Percentiles rank a stretch among this genome's conserved stretches.
Evolutionary conservation across 2,113 vertebrate species (phyloP).

Genomic region (Eptesicus fuscus): DNA sequence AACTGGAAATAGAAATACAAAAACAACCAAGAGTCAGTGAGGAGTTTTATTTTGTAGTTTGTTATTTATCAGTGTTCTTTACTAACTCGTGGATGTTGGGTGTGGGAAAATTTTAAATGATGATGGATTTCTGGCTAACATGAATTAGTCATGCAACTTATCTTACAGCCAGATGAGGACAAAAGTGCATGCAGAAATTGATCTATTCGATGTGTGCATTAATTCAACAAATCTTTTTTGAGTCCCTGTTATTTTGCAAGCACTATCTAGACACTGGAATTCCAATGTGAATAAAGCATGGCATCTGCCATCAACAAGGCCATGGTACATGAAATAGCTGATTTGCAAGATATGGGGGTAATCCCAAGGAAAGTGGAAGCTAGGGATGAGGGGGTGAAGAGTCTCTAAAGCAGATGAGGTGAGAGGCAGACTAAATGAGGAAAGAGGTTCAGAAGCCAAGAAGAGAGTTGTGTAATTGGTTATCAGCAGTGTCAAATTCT

Average conservation of each 20-base stretch:
- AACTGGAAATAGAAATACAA: constrained; percentile 45
- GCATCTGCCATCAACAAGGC: background rate
- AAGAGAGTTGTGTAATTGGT: constrained; percentile 73
- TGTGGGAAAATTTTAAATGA: background rate
- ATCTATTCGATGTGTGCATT: background rate
- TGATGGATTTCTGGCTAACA: constrained; percentile 14
- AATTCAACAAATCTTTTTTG: background rate
- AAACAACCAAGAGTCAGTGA: constrained; percentile 43
- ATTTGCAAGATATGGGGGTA: background rate
- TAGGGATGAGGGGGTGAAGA: background rate
- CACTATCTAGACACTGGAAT: background rate
- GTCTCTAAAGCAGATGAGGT: constrained; percentile 46
- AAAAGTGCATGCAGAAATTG: background rate
- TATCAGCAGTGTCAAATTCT: constrained; percentile 76
- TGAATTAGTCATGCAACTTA: background rate
- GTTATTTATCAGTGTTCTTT: constrained; percentile 8
- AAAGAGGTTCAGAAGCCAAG: constrained; percentile 63
- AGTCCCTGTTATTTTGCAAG: background rate
- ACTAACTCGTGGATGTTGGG: background rate
- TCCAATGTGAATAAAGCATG: background rate
- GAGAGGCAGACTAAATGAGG: constrained; percentile 67
- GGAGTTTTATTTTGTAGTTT: background rate
- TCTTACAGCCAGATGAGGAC: background rate
- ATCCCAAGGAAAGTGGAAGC: background rate
- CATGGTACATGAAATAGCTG: background rate